Evolutionary conservation across 2,888 invertebrate genomes (phyloP), one percentile per base, ranked within the genome.

Genomic region (Agriopis marginaria): DNA sequence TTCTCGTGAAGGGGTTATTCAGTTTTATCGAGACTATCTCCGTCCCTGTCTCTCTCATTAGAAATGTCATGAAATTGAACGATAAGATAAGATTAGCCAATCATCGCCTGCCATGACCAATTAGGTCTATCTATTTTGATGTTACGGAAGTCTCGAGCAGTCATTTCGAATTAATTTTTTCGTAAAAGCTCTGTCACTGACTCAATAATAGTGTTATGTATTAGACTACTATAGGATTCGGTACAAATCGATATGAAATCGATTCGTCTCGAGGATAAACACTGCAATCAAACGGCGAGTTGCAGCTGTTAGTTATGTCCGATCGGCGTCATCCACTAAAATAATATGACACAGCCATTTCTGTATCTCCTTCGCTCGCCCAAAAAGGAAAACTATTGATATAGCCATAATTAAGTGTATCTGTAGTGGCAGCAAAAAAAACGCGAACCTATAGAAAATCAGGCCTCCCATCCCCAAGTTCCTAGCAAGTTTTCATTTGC

Each of bases 331-430:
- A 92, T 89, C 92, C 93, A 91, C 93, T 94, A 92, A 93, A 93
- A 93, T 93, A 93, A 93, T 93, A 93, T 93, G 94, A 93, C 93
- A 93, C 89, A 93, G 93, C 93, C 92, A 80, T 93, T 94, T 92
- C 86, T 89, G 89, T 83, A 86, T 89, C 86, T 87, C 86, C 86
- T 85, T 82, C 85, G 84, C 81, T 84, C 82, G 83, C 84, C 88
- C 86, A 89, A 90, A 89, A 91, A 89, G 86, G 84, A 90, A 85
- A 86, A 88, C 88, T 88, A 86, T 86, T 82, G 81, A 85, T 87
- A 86, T 86, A 85, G 84, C 87, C 86, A 82, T 87, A 87, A 90
- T 92, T 92, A 89, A 82, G 79, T 80, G 83, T 85, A 80, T 68
- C 71, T 72, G 88, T 89, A 92, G 67, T 64, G 89, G 77, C 66